Conservation (phyloP, 2,888 invertebrate genomes). For the Parelbella ahira region DNA sequence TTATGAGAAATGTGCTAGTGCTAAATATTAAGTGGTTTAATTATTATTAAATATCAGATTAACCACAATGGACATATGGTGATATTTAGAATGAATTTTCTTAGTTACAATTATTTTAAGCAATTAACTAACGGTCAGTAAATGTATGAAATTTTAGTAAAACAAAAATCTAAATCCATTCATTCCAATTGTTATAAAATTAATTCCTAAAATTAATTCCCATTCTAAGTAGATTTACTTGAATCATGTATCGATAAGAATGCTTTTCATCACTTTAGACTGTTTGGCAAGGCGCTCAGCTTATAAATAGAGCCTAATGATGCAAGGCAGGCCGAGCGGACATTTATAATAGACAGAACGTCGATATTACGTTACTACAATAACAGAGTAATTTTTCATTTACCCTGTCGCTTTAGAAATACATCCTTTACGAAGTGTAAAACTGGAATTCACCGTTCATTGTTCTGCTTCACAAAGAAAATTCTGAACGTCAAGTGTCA, state of each 20-base stretch:
- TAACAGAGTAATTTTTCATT: conserved; percentile 27
- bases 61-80: no score
- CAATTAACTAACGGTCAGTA: no score
- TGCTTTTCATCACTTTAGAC: conserved; percentile 7
- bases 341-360: conserved; percentile 19
- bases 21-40: no score
- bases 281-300: conserved; percentile 8
- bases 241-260: background rate
- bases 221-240: no score
- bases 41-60: no score
- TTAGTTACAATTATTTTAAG: no score
- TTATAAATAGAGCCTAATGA: conserved; percentile 23
- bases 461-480: conserved; percentile 58
- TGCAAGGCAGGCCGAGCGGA: conserved; percentile 9
- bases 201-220: no score
- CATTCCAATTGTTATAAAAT: no score
- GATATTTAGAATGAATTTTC: no score
- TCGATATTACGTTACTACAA: conserved; percentile 23
- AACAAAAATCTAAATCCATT: no score
- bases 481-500: conserved; percentile 58
- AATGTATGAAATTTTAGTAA: no score
- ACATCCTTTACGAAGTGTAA: conserved; percentile 48
- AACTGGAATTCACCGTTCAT: conserved; percentile 55
- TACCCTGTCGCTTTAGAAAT: conserved; percentile 41
- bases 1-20: no score